Base-by-base conservation (phyloP, 2,888 invertebrate species). In the Phania funesta region DNA sequence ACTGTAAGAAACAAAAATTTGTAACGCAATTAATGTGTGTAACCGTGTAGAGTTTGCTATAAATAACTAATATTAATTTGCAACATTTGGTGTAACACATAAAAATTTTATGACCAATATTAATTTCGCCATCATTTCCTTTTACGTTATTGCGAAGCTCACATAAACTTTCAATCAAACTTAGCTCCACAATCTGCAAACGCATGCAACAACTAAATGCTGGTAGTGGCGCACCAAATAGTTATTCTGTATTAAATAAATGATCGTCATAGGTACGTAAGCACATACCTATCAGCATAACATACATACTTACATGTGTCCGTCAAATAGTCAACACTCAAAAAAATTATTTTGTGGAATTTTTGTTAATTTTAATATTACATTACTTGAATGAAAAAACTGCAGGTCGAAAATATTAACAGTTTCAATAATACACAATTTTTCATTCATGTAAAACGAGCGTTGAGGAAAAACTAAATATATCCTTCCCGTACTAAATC, bases 11-110 rank as follows among this genome's bases (percentile, higher is more conserved):
- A 11, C 1, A 52, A 29, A 32, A 75, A 75, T 52, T 56, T 60
- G 26, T 24, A 52, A 65, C 18, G 50, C 29, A 74, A 70, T 70
- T 20, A 64, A 65, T 62, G 18, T 38, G n/a, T 86, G 68, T 85
- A 86, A 52, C 85, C 86, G 78, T n/a, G n/a, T 86, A 86, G 83
- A 86, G 86, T 64, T 64, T 74, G 26, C 54, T 54, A 48, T 38
- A 87, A 87, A 62, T 46, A 64, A 70, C 20, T 24, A 22, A 85
- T 84, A 86, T 87, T 87, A 85, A 86, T 87, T 73, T 86, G 84
- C 78, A 83, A 81, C 86, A 86, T 86, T 86, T 86, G 84, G 78
- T 85, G 85, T 46, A 85, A 86, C 87, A 87, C 86, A 85, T 80
- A 82, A 84, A 79, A 84, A 83, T 78, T 78, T 83, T 84, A 84